A percentile compares a stretch with the other conserved stretches of the same genome.
Conservation (phyloP, 2,888 invertebrate genomes). For the Halictus quadricinctus region DNA sequence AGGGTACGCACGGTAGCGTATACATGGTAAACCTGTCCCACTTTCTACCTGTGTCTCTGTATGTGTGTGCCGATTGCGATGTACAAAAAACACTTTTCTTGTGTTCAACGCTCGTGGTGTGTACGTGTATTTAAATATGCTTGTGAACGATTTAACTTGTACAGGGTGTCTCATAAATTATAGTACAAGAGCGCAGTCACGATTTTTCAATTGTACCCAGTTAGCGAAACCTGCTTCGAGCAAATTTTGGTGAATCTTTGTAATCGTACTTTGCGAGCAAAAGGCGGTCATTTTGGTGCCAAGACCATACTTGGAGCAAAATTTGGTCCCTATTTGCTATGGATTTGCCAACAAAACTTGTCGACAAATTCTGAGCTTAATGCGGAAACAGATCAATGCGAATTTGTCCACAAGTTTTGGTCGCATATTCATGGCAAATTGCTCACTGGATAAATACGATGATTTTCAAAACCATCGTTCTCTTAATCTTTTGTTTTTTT, state of each 20-base stretch:
- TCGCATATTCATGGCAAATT: too few species aligned
- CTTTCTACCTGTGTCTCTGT: constrained; percentile 55
- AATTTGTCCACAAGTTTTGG: too few species aligned
- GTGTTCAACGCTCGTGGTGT: constrained; percentile 2
- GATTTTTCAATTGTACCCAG: constrained; percentile 30
- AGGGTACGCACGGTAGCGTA: constrained; percentile 27
- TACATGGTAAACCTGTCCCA: constrained; percentile 33
- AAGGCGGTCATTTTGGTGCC: too few species aligned
- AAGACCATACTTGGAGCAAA: too few species aligned
- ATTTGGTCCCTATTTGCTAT: too few species aligned
- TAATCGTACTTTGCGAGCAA: too few species aligned
- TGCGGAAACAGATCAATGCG: too few species aligned
- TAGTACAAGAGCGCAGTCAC: constrained; percentile 57
- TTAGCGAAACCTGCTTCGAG: too few species aligned
- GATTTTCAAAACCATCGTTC: constrained; percentile 20
- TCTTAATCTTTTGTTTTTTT: constrained; percentile 1
- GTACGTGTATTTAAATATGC: constrained; percentile 44
- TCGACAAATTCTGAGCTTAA: too few species aligned
- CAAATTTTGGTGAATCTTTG: too few species aligned
- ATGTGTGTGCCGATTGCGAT: constrained; percentile 49
- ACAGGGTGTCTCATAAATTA: constrained; percentile 56
- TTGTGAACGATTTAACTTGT: constrained; percentile 53
- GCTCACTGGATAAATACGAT: constrained; percentile 8
- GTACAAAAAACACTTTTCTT: constrained; percentile 30
- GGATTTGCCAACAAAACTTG: too few species aligned